These are phyloP conservation scores for Thalpophila matura DNA, from an alignment of 2,888 invertebrate species.

Conservation along the genomic window DNA sequence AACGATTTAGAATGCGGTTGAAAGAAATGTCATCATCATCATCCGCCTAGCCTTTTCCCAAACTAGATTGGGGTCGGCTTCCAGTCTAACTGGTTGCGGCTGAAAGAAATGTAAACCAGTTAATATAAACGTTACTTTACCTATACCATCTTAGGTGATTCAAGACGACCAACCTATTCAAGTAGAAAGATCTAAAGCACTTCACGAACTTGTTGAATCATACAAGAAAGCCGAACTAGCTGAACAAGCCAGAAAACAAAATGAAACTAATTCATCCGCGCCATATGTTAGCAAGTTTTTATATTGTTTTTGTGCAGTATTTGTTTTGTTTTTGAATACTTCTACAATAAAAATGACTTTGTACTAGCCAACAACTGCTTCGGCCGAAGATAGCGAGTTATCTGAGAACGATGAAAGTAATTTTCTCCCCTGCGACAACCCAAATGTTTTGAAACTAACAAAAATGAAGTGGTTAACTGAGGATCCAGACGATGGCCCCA, in stretches of 20 bases:
- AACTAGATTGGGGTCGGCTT: too few species aligned
- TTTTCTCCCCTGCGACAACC: conserved; percentile 64
- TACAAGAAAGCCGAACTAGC: conserved; percentile 62
- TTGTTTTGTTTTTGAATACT: conserved; percentile 23
- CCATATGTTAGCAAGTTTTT: conserved; percentile 62
- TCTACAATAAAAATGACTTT: conserved; percentile 46
- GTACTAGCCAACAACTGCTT: conserved; percentile 65
- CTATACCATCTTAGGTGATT: conserved; percentile 57
- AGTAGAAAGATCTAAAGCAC: conserved; percentile 82
- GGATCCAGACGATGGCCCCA: conserved; percentile 71
- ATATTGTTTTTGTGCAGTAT: conserved; percentile 29
- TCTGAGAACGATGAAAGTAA: conserved; percentile 62
- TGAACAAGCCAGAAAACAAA: conserved; percentile 47
- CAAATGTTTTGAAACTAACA: conserved; percentile 80
- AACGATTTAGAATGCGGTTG: background rate
- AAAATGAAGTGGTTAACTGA: conserved; percentile 87
- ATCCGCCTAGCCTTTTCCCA: too few species aligned
- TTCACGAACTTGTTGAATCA: conserved; percentile 77
- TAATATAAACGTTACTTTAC: background rate
- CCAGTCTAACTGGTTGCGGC: too few species aligned
- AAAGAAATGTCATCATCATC: too few species aligned
- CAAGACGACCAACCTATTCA: conserved; percentile 72
- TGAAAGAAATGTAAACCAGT: background rate
- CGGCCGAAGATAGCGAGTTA: conserved; percentile 64
- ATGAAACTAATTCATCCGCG: conserved; percentile 56